Percentiles rank a stretch among this genome's conserved stretches.
These are phyloP conservation scores for Phycodurus eques DNA, from an alignment of 2,113 vertebrate genomes.

Conservation along the genomic window DNA sequence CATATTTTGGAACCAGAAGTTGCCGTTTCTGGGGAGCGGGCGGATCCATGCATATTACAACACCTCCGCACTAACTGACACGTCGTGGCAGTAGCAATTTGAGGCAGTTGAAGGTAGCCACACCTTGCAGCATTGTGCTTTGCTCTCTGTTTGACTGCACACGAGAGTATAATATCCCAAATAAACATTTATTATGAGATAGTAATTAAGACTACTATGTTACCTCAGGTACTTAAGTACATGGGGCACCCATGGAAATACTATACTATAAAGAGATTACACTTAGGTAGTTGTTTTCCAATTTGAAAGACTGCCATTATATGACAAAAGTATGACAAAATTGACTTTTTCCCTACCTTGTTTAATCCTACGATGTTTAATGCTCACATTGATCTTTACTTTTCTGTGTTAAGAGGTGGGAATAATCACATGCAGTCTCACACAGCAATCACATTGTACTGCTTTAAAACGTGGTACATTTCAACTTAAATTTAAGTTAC, in stretches of 20 bases:
- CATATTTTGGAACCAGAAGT: neutral
- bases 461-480: neutral
- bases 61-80: neutral
- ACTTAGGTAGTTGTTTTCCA: too few relatives aligned
- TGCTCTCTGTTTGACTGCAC: neutral
- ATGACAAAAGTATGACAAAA: too few relatives aligned
- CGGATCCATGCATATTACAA: neutral
- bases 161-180: neutral
- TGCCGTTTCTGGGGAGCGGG: neutral
- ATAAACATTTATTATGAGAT: neutral
- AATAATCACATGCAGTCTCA: too few relatives aligned
- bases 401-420: too few relatives aligned
- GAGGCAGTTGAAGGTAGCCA: neutral
- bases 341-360: too few relatives aligned
- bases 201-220: too few relatives aligned
- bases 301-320: too few relatives aligned
- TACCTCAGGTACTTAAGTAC: too few relatives aligned
- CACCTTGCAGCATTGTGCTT: neutral
- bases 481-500: neutral
- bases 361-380: too few relatives aligned
- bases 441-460: neutral
- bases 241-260: too few relatives aligned
- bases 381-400: too few relatives aligned
- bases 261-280: too few relatives aligned
- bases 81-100: neutral